These are phyloP conservation scores for Eutolmus rufibarbis DNA, from an alignment of 2,888 invertebrate genomes.

Conservation along the genomic window DNA sequence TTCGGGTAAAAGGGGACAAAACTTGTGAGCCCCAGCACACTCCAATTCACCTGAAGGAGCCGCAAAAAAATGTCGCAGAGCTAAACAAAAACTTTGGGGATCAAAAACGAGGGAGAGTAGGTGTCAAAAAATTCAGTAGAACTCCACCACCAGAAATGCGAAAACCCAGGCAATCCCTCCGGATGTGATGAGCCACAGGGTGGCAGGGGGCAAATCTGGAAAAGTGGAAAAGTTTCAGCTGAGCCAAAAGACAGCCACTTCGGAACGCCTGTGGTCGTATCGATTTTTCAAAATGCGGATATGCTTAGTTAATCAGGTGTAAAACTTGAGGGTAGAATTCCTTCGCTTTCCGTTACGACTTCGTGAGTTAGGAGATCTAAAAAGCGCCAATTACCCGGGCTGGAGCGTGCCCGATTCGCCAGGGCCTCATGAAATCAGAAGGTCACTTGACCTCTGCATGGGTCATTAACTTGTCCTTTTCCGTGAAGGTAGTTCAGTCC, in stretches of 20 bases:
- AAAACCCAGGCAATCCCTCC: neutral
- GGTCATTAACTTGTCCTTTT: neutral
- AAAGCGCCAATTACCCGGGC: neutral
- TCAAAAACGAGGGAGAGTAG: constrained; percentile 1
- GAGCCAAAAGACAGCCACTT: neutral
- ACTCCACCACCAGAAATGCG: neutral
- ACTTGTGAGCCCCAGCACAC: constrained; percentile 5
- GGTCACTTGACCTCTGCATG: neutral
- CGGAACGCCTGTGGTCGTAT: neutral
- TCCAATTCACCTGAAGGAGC: neutral
- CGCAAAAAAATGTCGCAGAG: neutral
- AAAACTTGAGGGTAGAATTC: constrained; percentile 20
- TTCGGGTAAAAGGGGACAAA: neutral
- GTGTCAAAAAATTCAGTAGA: constrained; percentile 3
- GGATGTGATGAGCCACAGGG: neutral
- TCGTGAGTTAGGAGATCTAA: neutral
- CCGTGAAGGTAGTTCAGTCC: neutral
- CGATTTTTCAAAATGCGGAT: neutral
- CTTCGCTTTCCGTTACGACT: neutral
- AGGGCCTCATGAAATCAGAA: neutral
- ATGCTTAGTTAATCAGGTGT: constrained; percentile 39
- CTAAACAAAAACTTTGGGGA: constrained; percentile 23
- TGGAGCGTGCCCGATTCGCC: neutral
- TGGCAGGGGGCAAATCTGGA: neutral
- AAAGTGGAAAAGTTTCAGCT: neutral